These are phyloP conservation scores for Pollenia griseotomentosa DNA, from an alignment of 2,888 invertebrate species.

Conservation along the genomic window DNA sequence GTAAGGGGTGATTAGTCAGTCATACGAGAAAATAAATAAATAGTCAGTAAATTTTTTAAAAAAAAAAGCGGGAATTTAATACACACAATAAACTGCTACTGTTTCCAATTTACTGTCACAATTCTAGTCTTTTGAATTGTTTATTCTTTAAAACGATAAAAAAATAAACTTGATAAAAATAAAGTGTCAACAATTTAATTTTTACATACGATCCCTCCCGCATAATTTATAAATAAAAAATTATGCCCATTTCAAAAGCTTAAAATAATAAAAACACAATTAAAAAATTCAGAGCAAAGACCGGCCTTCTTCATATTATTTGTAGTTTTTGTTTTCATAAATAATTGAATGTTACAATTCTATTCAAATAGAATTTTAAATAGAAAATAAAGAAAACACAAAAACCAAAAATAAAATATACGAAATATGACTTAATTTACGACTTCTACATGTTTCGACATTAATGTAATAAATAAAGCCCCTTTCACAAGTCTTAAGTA, in stretches of 20 bases:
- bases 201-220: constrained; percentile 28
- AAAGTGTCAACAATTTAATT: constrained; percentile 53
- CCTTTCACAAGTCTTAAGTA: too few species aligned
- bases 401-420: background rate
- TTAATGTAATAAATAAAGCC: background rate
- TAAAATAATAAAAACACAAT: constrained; percentile 41
- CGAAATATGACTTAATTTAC: constrained; percentile 41
- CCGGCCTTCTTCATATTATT: constrained; percentile 24
- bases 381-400: background rate
- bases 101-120: constrained; percentile 3
- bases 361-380: constrained; percentile 18
- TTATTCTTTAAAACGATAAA: constrained; percentile 21
- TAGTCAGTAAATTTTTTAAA: background rate
- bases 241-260: constrained; percentile 7
- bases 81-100: constrained; percentile 30
- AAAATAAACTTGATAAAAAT: constrained; percentile 42
- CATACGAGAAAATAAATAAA: background rate
- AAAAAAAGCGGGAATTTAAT: constrained; percentile 7
- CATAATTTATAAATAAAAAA: constrained; percentile 7
- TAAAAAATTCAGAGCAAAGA: constrained; percentile 8
- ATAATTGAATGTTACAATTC: constrained; percentile 45
- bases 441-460: constrained; percentile 9
- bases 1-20: constrained; percentile 13
- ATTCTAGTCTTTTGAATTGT: background rate
- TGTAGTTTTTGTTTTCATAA: constrained; percentile 4